These are phyloP conservation scores for Bergia puertoricense DNA, from an alignment of 92 coral and sea anemone species.

Conservation along the genomic window DNA sequence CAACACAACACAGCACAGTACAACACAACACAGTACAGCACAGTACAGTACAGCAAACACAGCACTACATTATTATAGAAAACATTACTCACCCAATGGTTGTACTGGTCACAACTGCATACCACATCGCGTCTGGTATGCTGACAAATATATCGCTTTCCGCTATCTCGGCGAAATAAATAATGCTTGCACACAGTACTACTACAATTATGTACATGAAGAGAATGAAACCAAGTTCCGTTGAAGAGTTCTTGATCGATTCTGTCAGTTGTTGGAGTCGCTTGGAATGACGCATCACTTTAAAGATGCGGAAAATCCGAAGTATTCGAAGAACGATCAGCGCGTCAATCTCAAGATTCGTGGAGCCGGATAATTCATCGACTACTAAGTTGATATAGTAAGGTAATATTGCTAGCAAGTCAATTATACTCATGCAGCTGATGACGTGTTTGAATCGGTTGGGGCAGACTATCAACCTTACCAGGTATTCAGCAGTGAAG, in stretches of 20 bases:
- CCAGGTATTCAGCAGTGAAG: slow-evolving; percentile 70
- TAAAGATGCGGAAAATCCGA: slow-evolving; percentile 76
- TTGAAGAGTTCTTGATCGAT: slow-evolving; percentile 69
- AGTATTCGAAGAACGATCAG: slow-evolving; percentile 68
- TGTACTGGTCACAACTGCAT: slow-evolving; percentile 86
- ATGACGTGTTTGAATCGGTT: slow-evolving; percentile 56
- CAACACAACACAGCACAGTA: too few relatives aligned
- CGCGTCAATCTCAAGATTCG: slow-evolving; percentile 62
- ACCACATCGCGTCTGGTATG: slow-evolving; percentile 93
- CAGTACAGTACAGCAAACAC: too few relatives aligned
- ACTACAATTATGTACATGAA: slow-evolving; percentile 72
- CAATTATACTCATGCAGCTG: slow-evolving; percentile 74
- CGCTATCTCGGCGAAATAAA: slow-evolving; percentile 75
- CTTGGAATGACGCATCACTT: slow-evolving; percentile 74
- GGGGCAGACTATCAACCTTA: slow-evolving; percentile 61
- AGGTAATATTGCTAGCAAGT: slow-evolving; percentile 74
- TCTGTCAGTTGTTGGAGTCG: slow-evolving; percentile 65
- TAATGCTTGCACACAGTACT: slow-evolving; percentile 72
- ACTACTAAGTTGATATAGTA: slow-evolving; percentile 67
- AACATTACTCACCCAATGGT: slow-evolving; percentile 72
- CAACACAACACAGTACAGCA: too few relatives aligned
- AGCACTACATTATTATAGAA: neutral
- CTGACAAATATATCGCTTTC: slow-evolving; percentile 69
- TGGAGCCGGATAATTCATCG: slow-evolving; percentile 31
- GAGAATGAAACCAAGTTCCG: slow-evolving; percentile 72